A percentile compares a stretch with the other conserved stretches of the same genome.
phyloP scores from a whole-genome alignment of 2,888 invertebrate species.

The Papilio demoleus region DNA sequence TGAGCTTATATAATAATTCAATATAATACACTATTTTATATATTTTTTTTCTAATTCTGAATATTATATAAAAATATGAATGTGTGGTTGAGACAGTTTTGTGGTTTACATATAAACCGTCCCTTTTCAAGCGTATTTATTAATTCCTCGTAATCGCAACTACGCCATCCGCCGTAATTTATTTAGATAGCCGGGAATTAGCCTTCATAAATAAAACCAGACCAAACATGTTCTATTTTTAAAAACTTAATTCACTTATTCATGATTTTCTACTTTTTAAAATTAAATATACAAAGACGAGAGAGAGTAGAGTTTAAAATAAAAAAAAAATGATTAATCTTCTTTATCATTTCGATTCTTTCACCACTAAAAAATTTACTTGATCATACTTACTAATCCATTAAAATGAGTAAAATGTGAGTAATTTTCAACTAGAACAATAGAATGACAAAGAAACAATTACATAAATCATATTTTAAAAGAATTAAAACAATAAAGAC shows the following conservation, averaged over 20 bases:
- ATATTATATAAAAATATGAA: too few relatives aligned
- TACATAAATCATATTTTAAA: neutral
- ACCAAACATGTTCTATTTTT: neutral
- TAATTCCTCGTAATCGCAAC: neutral
- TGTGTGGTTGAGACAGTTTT: neutral
- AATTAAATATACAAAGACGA: too few relatives aligned
- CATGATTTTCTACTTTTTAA: too few relatives aligned
- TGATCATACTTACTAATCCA: neutral
- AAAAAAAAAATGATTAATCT: too few relatives aligned
- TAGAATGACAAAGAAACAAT: neutral
- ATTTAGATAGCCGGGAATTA: neutral
- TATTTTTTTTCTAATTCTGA: too few relatives aligned
- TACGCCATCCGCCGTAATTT: neutral
- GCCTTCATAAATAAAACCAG: neutral
- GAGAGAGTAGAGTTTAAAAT: too few relatives aligned
- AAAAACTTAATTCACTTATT: too few relatives aligned
- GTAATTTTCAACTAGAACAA: neutral
- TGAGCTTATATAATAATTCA: constrained; percentile 31
- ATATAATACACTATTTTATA: too few relatives aligned
- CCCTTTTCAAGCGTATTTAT: neutral
- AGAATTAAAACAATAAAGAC: neutral
- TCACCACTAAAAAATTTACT: neutral
- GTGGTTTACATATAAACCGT: neutral
- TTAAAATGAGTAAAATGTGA: neutral
- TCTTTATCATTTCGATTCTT: too few relatives aligned